These are phyloP conservation scores for Sarotherodon lohbergeri DNA, from an alignment of 2,113 vertebrate genomes.

Conservation along the genomic window DNA sequence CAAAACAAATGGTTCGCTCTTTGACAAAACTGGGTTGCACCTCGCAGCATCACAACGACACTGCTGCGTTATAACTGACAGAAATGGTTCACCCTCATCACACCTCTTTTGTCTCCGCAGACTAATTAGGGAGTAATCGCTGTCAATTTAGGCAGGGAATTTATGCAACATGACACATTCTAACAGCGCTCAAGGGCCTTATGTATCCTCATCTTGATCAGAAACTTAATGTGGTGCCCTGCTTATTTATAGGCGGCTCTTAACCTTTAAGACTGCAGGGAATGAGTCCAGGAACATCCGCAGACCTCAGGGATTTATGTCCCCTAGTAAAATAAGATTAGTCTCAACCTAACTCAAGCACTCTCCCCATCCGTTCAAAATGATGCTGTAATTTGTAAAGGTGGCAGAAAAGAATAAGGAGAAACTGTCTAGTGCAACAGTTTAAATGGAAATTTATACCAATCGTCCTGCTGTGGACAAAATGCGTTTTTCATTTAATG, in stretches of 20 bases:
- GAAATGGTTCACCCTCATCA: constrained; percentile 52
- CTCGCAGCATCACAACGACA: background rate
- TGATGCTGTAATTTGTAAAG: constrained; percentile 32
- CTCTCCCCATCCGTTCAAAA: constrained; percentile 14
- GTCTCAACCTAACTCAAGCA: constrained; percentile 19
- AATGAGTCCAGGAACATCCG: constrained; percentile 24
- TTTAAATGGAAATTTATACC: constrained; percentile 3
- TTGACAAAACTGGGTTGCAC: constrained; percentile 32
- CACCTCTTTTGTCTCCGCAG: constrained; percentile 42
- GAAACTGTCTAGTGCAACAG: background rate
- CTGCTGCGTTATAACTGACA: constrained; percentile 30
- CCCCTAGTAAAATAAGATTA: constrained; percentile 53
- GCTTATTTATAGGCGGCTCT: constrained; percentile 58
- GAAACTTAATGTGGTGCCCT: constrained; percentile 52
- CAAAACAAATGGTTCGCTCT: background rate
- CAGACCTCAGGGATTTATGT: constrained; percentile 51
- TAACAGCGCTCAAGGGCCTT: constrained; percentile 34
- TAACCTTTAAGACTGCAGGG: constrained; percentile 53
- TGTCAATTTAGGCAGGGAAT: constrained; percentile 59
- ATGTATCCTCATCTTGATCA: constrained; percentile 41
- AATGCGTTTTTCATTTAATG: background rate
- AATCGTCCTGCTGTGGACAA: background rate
- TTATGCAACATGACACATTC: constrained; percentile 59
- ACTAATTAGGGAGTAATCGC: constrained; percentile 63
- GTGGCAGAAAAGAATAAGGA: constrained; percentile 21